Conservation (phyloP, 2,113 vertebrate genomes). For the Sinocyclocheilus rhinocerous region DNA sequence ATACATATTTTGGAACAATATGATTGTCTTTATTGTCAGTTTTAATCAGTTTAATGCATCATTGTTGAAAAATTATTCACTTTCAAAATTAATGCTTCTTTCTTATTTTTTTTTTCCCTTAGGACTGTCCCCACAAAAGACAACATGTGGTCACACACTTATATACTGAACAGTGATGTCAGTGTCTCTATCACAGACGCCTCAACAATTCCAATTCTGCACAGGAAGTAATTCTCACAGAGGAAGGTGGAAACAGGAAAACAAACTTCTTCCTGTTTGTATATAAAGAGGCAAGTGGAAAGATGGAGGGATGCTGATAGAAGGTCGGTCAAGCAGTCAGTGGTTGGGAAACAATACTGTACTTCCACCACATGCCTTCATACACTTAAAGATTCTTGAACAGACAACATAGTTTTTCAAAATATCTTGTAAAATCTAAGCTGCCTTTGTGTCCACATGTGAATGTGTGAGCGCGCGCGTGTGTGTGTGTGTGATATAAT, state of each 20-base stretch:
- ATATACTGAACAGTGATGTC: neutral
- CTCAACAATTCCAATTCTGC: constrained; percentile 10
- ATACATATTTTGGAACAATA: neutral
- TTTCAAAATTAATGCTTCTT: neutral
- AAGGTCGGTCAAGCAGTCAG: neutral
- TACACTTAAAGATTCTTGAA: neutral
- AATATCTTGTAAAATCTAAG: neutral
- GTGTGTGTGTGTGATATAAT: neutral
- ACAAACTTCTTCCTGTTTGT: constrained; percentile 30
- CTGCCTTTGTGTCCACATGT: neutral
- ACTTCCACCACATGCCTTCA: neutral
- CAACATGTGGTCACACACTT: neutral
- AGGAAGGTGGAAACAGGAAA: neutral
- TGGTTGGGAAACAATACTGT: neutral
- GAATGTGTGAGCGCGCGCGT: neutral
- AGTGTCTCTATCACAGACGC: neutral
- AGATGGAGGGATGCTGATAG: constrained; percentile 23
- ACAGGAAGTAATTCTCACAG: constrained; percentile 27
- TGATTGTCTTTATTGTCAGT: neutral
- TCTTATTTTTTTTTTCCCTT: neutral
- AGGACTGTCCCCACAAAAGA: neutral
- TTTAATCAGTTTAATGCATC: neutral
- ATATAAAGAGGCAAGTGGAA: neutral
- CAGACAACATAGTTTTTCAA: neutral
- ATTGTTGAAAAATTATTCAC: neutral